Conservation (phyloP, 2,797 vertebrate genomes). For the Macropus fuliginosus region DNA sequence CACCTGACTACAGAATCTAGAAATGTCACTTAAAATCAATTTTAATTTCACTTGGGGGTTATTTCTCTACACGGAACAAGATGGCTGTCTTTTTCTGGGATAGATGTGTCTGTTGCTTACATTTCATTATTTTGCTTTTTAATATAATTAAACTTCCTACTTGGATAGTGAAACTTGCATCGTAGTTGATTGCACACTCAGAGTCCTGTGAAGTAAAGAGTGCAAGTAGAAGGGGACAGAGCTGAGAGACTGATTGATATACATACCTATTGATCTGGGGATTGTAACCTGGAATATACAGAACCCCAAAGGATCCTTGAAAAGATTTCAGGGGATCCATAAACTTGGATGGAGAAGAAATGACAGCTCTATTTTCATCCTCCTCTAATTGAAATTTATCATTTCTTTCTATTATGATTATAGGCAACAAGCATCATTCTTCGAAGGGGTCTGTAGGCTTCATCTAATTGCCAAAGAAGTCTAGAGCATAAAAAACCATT, state of each 20-base stretch:
- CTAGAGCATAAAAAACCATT: background rate
- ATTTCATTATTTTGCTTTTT: background rate
- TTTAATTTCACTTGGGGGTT: no score
- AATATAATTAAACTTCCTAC: background rate
- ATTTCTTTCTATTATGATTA: background rate
- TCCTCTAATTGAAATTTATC: background rate
- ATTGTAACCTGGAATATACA: background rate
- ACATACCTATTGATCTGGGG: background rate
- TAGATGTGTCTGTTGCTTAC: background rate
- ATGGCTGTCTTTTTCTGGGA: background rate
- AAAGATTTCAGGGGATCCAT: no score
- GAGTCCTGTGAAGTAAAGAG: background rate
- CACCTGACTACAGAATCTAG: background rate
- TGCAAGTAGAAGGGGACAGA: background rate
- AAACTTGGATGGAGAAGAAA: background rate
- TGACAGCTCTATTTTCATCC: background rate
- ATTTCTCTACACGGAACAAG: background rate
- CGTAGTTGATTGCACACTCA: no score
- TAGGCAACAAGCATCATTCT: background rate
- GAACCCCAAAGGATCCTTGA: background rate
- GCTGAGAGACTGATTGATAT: background rate
- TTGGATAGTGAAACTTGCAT: background rate
- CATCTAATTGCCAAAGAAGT: background rate
- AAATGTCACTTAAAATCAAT: background rate
- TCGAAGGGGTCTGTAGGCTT: background rate